Base-by-base conservation (phyloP, 1,140 invertebrate genomes). In the Arion vulgaris region DNA sequence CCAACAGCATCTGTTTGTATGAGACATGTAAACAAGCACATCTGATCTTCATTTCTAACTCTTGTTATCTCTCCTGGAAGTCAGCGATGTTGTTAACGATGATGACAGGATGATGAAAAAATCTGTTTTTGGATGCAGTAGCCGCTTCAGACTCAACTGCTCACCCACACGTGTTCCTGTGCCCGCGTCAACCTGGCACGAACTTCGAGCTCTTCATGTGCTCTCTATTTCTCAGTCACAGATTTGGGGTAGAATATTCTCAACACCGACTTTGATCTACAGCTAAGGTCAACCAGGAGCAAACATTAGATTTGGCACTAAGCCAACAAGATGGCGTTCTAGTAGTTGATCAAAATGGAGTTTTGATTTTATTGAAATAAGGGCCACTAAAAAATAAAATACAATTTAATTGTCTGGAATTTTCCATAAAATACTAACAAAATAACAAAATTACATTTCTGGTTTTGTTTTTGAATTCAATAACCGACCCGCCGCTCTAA, bases 21-120 rank as follows among this genome's bases (percentile, higher is more conserved):
- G 41, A 15, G 41, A 45, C 41, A 45, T 45, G 5, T 45, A 45
- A n/a, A n/a, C 15, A 15, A 45, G 15, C 41, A 45, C 41, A 45
- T 15, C 15, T 45, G 1, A 57, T 11, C 23, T n/a, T 15, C 26
- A 23, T 57, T 57, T 57, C 1, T 57, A 19, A 4, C 53, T 57
- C 7, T 57, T 4, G 53, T 57, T 57, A 15, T 19, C 19, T 4
- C 1, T 23, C 53, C 62, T 32, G 4, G 9, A 23, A n/a, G 5
- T 66, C 62, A 66, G 62, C 62, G n/a, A 66, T 32, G n/a, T 66
- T 66, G 62, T 66, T 66, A 32, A 66, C 62, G 62, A 66, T 66
- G 17, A 66, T 66, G 62, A 5, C 28, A 32, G 19, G 7, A 1
- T 32, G 62, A 66, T 34, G 19, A 28, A 32, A 28, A 32, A 17